phyloP scores from a whole-genome alignment of 2,888 invertebrate genomes.

The Stenoptilia bipunctidactyla region DNA sequence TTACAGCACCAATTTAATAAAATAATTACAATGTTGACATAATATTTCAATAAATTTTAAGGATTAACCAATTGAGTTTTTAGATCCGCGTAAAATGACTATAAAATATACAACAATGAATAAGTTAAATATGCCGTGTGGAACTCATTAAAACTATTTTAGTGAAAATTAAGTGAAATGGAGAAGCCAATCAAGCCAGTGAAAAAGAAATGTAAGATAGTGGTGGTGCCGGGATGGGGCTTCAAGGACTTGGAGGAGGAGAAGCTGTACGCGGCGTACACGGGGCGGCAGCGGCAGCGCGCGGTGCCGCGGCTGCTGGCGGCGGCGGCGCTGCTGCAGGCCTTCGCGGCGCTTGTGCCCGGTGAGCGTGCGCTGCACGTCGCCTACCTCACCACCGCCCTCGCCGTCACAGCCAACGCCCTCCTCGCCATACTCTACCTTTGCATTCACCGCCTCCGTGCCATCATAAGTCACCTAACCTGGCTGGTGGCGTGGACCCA shows the following conservation, averaged over 20 bases:
- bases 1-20: no score
- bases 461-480: conserved; percentile 73
- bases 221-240: conserved; percentile 45
- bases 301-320: conserved; percentile 46
- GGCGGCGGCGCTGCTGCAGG: conserved; percentile 43
- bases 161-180: conserved; percentile 20
- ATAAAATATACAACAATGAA: no score
- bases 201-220: no score
- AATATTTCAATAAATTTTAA: no score
- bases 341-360: conserved; percentile 44
- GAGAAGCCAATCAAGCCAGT: no score
- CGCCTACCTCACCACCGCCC: conserved; percentile 33
- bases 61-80: background rate
- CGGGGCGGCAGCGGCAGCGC: conserved; percentile 46
- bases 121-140: no score
- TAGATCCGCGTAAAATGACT: conserved; percentile 5
- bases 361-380: conserved; percentile 43
- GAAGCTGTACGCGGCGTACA: conserved; percentile 47
- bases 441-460: conserved; percentile 40
- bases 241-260: conserved; percentile 48
- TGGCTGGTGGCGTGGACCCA: conserved; percentile 73
- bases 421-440: conserved; percentile 31
- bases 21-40: no score
- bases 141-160: no score
- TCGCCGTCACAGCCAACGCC: conserved; percentile 32